Evolutionary conservation across 1,140 invertebrate genomes (phyloP).

Genomic region (Brachionus koreanus): DNA sequence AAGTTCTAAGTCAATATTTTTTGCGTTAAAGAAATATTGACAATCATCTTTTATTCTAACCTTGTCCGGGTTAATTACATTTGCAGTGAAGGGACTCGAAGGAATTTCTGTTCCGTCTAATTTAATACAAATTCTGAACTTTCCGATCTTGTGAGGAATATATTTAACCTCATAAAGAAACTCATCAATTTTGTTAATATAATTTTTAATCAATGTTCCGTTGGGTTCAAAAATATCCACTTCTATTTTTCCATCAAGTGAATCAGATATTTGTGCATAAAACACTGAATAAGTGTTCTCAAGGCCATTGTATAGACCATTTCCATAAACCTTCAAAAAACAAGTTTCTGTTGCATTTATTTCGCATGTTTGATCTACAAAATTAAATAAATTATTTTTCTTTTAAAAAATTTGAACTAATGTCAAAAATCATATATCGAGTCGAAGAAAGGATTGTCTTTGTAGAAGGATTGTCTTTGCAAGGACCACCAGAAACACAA

Average conservation of each 20-base stretch:
- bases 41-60: background rate
- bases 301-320: background rate
- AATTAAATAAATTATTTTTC: slow-evolving; percentile 47
- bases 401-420: background rate
- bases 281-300: background rate
- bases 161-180: slow-evolving; percentile 65
- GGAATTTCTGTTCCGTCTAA: slow-evolving; percentile 93
- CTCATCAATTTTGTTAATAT: background rate
- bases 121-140: slow-evolving; percentile 93
- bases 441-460: too few species aligned
- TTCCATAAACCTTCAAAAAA: background rate
- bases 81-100: slow-evolving; percentile 62
- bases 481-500: too few species aligned
- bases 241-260: slow-evolving; percentile 67
- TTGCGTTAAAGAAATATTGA: background rate
- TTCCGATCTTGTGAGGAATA: slow-evolving; percentile 80
- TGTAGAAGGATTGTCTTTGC: too few species aligned
- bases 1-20: background rate
- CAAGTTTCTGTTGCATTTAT: background rate
- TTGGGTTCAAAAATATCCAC: slow-evolving; percentile 21
- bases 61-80: background rate
- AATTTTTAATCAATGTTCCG: background rate
- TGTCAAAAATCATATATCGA: too few species aligned
- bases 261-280: slow-evolving; percentile 82
- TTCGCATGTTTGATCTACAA: background rate